Evolutionary conservation across 2,113 vertebrate species (phyloP).

Genomic region (Psophia crepitans): DNA sequence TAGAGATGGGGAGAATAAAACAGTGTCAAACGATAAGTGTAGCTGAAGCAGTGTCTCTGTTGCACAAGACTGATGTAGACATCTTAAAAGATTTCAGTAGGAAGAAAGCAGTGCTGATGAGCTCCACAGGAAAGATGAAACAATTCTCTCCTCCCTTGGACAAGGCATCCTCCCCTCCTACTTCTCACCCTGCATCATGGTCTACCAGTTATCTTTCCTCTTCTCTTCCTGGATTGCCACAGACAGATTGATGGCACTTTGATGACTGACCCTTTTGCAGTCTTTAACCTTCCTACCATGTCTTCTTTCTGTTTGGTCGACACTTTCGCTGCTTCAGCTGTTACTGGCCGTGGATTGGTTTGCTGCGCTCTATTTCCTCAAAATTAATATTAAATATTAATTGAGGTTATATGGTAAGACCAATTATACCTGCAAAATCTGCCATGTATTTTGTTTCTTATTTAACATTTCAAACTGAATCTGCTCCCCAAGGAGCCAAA

Average conservation of each 20-base stretch:
- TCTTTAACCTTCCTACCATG: neutral
- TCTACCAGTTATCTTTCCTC: neutral
- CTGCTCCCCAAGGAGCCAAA: neutral
- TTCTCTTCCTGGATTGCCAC: neutral
- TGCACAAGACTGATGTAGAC: neutral
- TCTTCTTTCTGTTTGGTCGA: neutral
- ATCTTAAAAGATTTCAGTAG: neutral
- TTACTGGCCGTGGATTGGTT: neutral
- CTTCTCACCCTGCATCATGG: neutral
- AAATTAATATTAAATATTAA: neutral
- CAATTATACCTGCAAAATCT: neutral
- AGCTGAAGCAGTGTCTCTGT: neutral
- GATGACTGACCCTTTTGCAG: neutral
- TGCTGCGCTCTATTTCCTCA: neutral
- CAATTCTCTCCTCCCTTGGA: neutral
- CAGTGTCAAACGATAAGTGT: neutral
- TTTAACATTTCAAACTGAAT: neutral
- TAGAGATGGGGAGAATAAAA: neutral
- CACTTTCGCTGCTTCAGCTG: neutral
- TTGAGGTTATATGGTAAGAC: neutral
- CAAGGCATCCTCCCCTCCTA: accelerated
- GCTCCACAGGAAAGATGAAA: neutral
- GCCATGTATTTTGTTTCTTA: neutral
- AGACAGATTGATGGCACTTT: neutral
- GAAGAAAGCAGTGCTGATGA: neutral